Conservation (phyloP, 2,888 invertebrate genomes). For the Craniophora ligustri region DNA sequence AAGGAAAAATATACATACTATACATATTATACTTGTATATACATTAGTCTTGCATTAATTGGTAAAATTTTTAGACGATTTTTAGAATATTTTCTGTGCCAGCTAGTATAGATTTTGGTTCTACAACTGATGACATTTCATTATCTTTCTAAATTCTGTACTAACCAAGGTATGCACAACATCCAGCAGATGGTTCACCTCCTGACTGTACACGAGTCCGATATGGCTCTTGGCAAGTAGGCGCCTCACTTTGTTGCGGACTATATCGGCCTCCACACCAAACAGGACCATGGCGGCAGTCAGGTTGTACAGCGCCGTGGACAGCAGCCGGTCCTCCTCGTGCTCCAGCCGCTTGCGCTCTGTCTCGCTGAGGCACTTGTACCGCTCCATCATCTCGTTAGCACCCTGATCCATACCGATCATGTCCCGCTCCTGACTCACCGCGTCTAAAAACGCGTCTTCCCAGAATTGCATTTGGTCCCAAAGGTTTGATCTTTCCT, state of each 20-base stretch:
- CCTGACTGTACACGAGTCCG: constrained; percentile 98
- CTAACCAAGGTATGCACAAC: constrained; percentile 97
- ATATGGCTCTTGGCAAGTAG: constrained; percentile 99
- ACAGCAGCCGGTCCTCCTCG: constrained; percentile 98
- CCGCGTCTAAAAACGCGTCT: constrained; percentile 99
- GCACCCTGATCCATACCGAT: constrained; percentile 99
- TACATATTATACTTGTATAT: no score
- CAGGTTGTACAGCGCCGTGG: constrained; percentile 98
- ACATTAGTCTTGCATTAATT: no score
- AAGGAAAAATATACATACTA: no score
- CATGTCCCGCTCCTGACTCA: constrained; percentile 99
- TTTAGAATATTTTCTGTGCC: no score
- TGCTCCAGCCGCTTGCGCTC: constrained; percentile 98
- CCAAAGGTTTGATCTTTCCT: constrained; percentile 97
- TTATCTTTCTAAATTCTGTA: constrained; percentile 31
- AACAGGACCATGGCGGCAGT: constrained; percentile 98
- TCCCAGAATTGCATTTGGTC: constrained; percentile 99
- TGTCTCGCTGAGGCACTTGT: constrained; percentile 97
- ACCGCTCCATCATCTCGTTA: constrained; percentile 99
- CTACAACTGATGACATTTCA: no score
- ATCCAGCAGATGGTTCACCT: constrained; percentile 98
- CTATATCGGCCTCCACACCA: constrained; percentile 94
- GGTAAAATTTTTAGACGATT: no score
- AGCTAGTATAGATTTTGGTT: no score
- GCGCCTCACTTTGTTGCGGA: constrained; percentile 95